Base-by-base conservation (phyloP, 2,888 invertebrate genomes). In the Drosophila quasianomalipes region DNA sequence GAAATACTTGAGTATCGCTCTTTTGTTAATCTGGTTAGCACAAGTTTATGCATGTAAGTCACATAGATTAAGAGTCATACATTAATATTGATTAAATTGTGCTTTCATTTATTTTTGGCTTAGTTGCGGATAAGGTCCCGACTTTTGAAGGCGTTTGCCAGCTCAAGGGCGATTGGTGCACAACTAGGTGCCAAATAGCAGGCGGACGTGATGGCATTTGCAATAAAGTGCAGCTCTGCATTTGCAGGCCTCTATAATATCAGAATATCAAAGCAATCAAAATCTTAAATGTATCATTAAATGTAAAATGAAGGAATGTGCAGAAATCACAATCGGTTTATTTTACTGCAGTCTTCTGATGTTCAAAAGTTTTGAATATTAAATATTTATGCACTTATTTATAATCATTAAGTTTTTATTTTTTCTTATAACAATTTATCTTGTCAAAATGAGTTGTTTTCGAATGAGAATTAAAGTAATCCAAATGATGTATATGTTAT, bases 121-220 rank as follows among this genome's bases (percentile, higher is more conserved):
- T 28, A 86, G 89, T 72, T 60, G 39, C 55, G 51, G 84, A 73
- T 39, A 64, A 81, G 12, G 1, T 79, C 61, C 86, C 83, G 12
- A 83, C 72, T 3, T 78, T 88, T 53, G n/a, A 44, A 9, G 82
- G 82, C 39, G 66, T 91, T 28, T 92, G 91, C 73, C 82, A 89
- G 59, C 35, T 74, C 19, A 64, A 74, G n/a, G 91, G 87, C 33
- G 92, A 92, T 47, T 76, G 81, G 77, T 92, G 91, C 71, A 70
- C 80, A 4, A 60, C 71, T 28, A 70, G 68, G 35, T 92, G 92
- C 67, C 85, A 88, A 74, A 78, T 85, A 31, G 85, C 83, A 7
- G 92, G 92, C n/a, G 92, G 89, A 65, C 82, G 91, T 52, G 92
- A 83, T 64, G 92, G 92, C 30, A 64, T 79, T 6, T 92, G 92